Base-by-base conservation (phyloP, 37 sponge, comb jelly and placozoan species). In the Lycopodina hypogea region DNA sequence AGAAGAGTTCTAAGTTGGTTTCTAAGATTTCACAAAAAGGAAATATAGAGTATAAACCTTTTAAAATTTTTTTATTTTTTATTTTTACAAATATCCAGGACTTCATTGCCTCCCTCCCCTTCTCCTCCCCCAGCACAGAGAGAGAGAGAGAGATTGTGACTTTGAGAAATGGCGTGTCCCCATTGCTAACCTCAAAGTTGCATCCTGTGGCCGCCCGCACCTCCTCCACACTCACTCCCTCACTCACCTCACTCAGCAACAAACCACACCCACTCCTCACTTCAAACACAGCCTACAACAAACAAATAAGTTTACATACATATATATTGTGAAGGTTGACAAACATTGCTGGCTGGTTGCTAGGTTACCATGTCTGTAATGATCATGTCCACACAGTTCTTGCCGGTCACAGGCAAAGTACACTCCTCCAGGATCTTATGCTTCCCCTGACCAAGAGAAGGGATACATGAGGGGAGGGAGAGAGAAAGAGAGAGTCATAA, bases 361-460 rank as follows among this genome's bases (percentile, higher is more conserved):
- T 59, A 23, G 28, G 28, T 59, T 59, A 93, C 93, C 94, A 89
- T 83, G 26, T 98, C 99, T 8, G 96, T 95, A 71, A 98, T 90
- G 58, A 98, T 90, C 63, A 65, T 50, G 64, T 98, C 89, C 21
- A 98, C 99, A 55, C 80, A 80, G 37, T 76, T 56, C 75, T 86
- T 95, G 28, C 99, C 99, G 42, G 99, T 98, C 69, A 98, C 73
- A 18, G 99, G 99, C 22, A 95, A 84, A n/a, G 89, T 59, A 56
- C 99, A 98, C 56, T 95, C 85, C 24, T 83, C 83, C 48, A 98
- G 64, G 50, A 98, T 95, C 83, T 98, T 98, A 77, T 90, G 86
- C 24, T 60, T 61, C 32, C 96, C 96, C 37, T 76, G 37, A 28
- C 60, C 4, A 26, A 45, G 48, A 74, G 60, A 61, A 24, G 23